These are phyloP conservation scores for Stegostoma tigrinum DNA, from an alignment of 2,113 vertebrate genomes.

Conservation along the genomic window DNA sequence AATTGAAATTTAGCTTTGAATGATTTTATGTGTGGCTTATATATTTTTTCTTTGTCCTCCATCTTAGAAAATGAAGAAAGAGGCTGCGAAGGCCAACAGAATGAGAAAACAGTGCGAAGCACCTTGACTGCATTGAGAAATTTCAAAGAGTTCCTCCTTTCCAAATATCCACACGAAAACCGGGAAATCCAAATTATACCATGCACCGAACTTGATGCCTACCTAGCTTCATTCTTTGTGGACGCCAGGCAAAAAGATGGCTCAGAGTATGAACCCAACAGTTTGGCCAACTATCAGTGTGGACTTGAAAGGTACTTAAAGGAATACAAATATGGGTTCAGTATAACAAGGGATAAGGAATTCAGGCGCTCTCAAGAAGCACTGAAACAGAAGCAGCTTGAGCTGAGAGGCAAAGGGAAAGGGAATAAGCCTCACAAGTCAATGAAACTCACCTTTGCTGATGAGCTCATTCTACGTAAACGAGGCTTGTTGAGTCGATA, in stretches of 20 bases:
- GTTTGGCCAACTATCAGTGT: conserved; percentile 76
- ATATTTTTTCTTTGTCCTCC: conserved; percentile 35
- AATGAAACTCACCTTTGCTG: conserved; percentile 76
- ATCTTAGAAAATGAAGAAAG: conserved; percentile 67
- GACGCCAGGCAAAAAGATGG: conserved; percentile 75
- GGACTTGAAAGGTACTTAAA: conserved; percentile 74
- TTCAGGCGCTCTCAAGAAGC: conserved; percentile 76
- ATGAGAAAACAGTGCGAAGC: conserved; percentile 77
- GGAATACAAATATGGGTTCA: conserved; percentile 70
- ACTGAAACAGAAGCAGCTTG: conserved; percentile 72
- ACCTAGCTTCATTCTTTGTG: conserved; percentile 75
- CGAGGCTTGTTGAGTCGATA: conserved; percentile 68
- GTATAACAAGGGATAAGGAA: conserved; percentile 73
- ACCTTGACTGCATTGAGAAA: conserved; percentile 73
- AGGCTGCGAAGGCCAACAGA: conserved; percentile 71
- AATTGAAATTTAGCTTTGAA: conserved; percentile 45
- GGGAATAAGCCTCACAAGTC: conserved; percentile 78
- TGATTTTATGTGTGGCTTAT: conserved; percentile 41
- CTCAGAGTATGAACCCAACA: conserved; percentile 76
- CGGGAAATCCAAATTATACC: conserved; percentile 73
- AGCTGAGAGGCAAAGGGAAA: conserved; percentile 70
- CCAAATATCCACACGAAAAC: conserved; percentile 70
- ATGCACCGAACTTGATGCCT: conserved; percentile 70
- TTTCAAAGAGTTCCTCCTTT: conserved; percentile 73
- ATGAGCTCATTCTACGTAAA: conserved; percentile 72